Conservation (phyloP, 2,113 vertebrate genomes). For the Aramus guarauna region DNA sequence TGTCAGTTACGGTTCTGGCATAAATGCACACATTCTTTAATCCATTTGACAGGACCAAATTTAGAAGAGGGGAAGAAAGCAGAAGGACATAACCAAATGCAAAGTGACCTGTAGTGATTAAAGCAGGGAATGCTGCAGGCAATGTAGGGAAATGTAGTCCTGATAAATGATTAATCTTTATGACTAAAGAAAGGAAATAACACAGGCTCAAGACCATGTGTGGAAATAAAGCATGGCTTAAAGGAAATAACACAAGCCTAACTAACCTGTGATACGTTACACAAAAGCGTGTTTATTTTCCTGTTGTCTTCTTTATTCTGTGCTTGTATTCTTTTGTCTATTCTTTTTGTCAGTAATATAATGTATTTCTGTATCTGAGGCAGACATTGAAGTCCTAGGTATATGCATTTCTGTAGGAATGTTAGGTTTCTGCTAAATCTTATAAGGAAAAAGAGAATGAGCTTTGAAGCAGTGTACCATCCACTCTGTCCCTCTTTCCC, state of each 20-base stretch:
- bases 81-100: background rate
- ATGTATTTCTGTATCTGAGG: background rate
- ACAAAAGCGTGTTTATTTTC: background rate
- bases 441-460: background rate
- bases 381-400: background rate
- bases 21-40: background rate
- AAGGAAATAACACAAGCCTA: background rate
- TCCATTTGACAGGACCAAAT: slow-evolving; percentile 11
- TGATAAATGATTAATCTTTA: slow-evolving; percentile 32
- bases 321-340: background rate
- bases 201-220: background rate
- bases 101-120: background rate
- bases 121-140: slow-evolving; percentile 22
- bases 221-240: background rate
- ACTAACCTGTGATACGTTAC: background rate
- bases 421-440: background rate
- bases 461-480: background rate
- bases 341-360: background rate
- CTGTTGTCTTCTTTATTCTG: background rate
- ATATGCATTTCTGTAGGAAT: background rate
- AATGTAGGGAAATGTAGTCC: background rate
- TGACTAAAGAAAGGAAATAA: background rate
- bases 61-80: background rate
- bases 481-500: background rate
- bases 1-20: background rate